Evolutionary conservation across 1,140 invertebrate species (phyloP), one percentile per base, ranked within the genome.

Genomic region (Drosophila seguyi): DNA sequence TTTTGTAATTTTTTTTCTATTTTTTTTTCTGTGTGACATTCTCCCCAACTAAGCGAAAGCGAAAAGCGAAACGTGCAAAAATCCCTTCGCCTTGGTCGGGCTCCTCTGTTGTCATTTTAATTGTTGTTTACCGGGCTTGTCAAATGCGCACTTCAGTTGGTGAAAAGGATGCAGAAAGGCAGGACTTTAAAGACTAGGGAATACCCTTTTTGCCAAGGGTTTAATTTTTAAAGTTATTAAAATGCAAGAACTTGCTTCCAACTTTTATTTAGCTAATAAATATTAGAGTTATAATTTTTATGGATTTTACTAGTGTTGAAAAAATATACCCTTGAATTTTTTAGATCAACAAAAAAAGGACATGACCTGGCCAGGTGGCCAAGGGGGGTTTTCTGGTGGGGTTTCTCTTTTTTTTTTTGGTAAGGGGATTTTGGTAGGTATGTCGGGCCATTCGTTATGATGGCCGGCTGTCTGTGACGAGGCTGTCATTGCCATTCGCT

Each of bases 101-200:
- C 83, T 81, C 50, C 53, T 57, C 45, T 63, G 80, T 87, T 83
- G 87, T 90, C 87, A 83, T 91, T 90, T 90, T 90, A 91, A 90
- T 90, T 90, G 87, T 90, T 90, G 87, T 90, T 90, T 90, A 90
- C 87, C 79, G 83, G 78, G 76, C 79, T 91, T 90, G 76, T 90
- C 82, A 91, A 91, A 84, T 81, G 80, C 78, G 71, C 83, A 81
- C 75, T 84, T 74, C 67, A 59, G 65, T 72, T 22, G 29, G 41
- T 44, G 60, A 59, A 36, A 53, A 31, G 27, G n/a, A 31, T 4
- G 13, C 4, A 18, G 25, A 18, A 16, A 27, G 20, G 45, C 34
- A 16, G 5, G 20, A 13, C 11, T 20, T 14, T 0, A 4, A n/a
- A 14, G 27, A 65, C 56, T 22, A 5, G 1, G 8, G 3, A 34